Evolutionary conservation across 2,797 vertebrate genomes (phyloP), one percentile per base, ranked within the genome.

Genomic region (Sitta carolinensis): DNA sequence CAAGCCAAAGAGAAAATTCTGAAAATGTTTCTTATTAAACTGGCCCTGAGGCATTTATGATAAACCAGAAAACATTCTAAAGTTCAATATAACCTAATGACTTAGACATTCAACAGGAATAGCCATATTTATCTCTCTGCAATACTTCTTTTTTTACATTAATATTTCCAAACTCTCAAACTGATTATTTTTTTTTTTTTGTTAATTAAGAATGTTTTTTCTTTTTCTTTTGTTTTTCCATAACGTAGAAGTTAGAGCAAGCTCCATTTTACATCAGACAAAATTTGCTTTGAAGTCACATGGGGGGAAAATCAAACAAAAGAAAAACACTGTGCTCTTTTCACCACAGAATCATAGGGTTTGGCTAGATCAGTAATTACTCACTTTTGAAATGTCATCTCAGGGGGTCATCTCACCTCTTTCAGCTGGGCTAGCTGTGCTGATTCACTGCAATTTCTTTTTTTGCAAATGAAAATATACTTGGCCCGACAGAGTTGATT

Each of bases 21-120:
- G n/a, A 61, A 66, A 55, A 5, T 34, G 1, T 74, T 62, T 72
- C 4, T 8, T 45, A 26, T 1, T 1, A 55, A 74, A 55, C 2
- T 30, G 14, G 7, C 8, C 10, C 5, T 13, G 4, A 4, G 2
- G 3, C 3, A 50, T 67, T 34, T 52, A 3, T 17, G 2, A 42
- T 11, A 88, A 87, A 64, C 3, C 5, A 72, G 13, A 75, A 80
- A 84, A 52, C 2, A 16, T 30, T 66, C 16, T 40, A 42, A 54
- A 59, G 1, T 59, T 89, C 36, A 81, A 18, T 22, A 16, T 16
- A 30, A 52, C 6, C 1, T 67, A 48, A 52, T 50, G 19, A 42
- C 15, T 45, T 70, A 42, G 7, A 27, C 3, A 22, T 62, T 74
- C 8, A 40, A 51, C 8, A 52, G 3, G 13, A 90, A 64, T 38